A percentile compares a stretch with the other conserved stretches of the same genome.
phyloP scores from a whole-genome alignment of 2,888 invertebrate species.

The Morinoia aosen region DNA sequence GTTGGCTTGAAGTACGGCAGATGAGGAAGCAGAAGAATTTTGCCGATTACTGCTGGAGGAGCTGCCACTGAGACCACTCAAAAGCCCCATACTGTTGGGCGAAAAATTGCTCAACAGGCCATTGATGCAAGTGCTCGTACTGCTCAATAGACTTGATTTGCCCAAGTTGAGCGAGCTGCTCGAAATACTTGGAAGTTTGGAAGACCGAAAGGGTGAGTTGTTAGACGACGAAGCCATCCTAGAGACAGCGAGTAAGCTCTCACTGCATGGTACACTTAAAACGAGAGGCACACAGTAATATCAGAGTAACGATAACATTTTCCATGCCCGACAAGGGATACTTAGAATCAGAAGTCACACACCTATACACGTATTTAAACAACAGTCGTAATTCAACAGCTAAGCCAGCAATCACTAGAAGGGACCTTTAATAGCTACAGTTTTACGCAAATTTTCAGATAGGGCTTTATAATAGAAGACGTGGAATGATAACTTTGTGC shows the following conservation, averaged over 20 bases:
- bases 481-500: not conserved
- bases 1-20: not conserved
- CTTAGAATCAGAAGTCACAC: not conserved
- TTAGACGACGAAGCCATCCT: slow-evolving; percentile 46
- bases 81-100: slow-evolving; percentile 32
- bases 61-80: not conserved
- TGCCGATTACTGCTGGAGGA: slow-evolving; percentile 30
- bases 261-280: slow-evolving; percentile 14
- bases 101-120: slow-evolving; percentile 50
- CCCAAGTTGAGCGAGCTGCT: slow-evolving; percentile 41
- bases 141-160: slow-evolving; percentile 50
- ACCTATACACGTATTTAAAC: not conserved
- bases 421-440: not conserved
- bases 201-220: slow-evolving; percentile 42
- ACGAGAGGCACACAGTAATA: not conserved
- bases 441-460: not conserved
- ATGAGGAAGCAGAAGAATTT: not conserved
- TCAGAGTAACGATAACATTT: not conserved
- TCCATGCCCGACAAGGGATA: not conserved
- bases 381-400: not conserved
- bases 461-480: not conserved
- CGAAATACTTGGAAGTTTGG: slow-evolving; percentile 49
- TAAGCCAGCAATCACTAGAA: not conserved
- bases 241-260: slow-evolving; percentile 8
- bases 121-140: slow-evolving; percentile 54